Conservation (phyloP, 2,113 vertebrate genomes). For the Calonectris borealis region DNA sequence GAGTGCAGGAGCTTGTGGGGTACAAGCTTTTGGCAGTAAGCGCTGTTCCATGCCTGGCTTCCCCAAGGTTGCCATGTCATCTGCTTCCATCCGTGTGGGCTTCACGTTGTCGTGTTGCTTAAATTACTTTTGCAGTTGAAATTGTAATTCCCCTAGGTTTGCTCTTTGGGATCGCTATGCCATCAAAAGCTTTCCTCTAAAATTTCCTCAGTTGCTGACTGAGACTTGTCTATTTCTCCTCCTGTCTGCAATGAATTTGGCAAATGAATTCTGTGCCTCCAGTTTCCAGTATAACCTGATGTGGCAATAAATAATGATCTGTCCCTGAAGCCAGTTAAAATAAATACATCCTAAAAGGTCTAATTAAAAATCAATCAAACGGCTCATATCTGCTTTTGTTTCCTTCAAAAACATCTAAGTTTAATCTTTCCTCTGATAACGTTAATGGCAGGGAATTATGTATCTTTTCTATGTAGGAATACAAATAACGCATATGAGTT, state of each 20-base stretch:
- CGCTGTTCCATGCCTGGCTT: accelerated
- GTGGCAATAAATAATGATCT: background rate
- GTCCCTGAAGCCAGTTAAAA: background rate
- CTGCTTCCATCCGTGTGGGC: background rate
- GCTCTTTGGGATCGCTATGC: background rate
- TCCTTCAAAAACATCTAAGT: background rate
- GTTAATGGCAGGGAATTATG: background rate
- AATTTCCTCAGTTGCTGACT: background rate
- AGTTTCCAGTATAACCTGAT: background rate
- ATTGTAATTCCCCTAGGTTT: background rate
- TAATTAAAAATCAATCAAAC: conserved; percentile 19
- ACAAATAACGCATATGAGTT: background rate
- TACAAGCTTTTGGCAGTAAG: background rate
- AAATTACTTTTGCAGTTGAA: background rate
- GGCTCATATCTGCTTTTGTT: background rate
- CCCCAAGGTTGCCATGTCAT: background rate
- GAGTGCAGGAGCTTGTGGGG: background rate
- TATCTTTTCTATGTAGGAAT: background rate
- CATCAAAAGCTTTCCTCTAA: background rate
- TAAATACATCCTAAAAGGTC: background rate
- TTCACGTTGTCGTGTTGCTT: background rate
- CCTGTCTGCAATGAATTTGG: background rate
- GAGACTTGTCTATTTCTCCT: background rate
- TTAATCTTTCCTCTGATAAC: background rate
- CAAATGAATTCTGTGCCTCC: background rate